Evolutionary conservation across 2,888 invertebrate species (phyloP).

Genomic region (Protula sp.): DNA sequence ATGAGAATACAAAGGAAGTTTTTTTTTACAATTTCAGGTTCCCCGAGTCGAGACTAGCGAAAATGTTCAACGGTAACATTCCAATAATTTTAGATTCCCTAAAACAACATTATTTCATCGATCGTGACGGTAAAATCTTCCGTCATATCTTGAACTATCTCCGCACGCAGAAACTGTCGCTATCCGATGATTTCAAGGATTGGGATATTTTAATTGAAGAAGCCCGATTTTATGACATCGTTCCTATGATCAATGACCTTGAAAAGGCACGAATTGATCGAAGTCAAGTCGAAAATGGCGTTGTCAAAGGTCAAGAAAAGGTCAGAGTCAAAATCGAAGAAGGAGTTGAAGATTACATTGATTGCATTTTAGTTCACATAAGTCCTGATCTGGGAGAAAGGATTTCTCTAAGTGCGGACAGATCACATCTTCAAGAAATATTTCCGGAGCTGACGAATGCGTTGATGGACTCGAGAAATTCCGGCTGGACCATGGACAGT

Average conservation of each 20-base stretch:
- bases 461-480: constrained; percentile 68
- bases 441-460: constrained; percentile 64
- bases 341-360: constrained; percentile 56
- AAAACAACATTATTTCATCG: constrained; percentile 98
- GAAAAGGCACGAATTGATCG: constrained; percentile 27
- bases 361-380: constrained; percentile 74
- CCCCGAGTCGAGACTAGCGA: constrained; percentile 84
- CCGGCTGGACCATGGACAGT: constrained; percentile 76
- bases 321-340: constrained; percentile 1
- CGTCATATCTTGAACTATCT: constrained; percentile 95
- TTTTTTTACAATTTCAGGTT: constrained; percentile 61
- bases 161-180: constrained; percentile 79
- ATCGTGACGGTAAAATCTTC: constrained; percentile 96
- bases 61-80: constrained; percentile 89
- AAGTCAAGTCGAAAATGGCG: constrained; percentile 10
- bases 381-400: constrained; percentile 76
- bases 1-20: too few relatives aligned
- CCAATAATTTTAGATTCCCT: constrained; percentile 92
- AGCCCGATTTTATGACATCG: constrained; percentile 80
- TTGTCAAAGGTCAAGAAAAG: not conserved
- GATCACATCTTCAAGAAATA: constrained; percentile 63
- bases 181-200: constrained; percentile 82
- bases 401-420: constrained; percentile 75
- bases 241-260: constrained; percentile 53
- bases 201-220: constrained; percentile 83